phyloP scores from a whole-genome alignment of 2,888 invertebrate genomes.

The Shargacucullia verbasci region DNA sequence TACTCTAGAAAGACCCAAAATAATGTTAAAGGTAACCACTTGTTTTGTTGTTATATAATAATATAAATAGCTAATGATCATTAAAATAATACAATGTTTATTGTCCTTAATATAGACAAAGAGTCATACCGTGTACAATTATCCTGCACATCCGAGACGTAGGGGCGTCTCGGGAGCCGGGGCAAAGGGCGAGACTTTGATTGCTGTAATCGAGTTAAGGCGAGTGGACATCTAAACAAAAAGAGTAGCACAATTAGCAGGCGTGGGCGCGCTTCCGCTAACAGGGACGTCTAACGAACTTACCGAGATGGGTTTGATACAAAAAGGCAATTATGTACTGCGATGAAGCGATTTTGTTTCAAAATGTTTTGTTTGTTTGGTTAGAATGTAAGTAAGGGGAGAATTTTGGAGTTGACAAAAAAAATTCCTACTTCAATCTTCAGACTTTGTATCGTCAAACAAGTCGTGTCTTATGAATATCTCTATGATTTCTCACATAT shows the following conservation, averaged over 20 bases:
- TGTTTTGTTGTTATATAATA: too few species aligned
- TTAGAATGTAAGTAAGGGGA: conserved; percentile 5
- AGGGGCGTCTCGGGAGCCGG: conserved; percentile 68
- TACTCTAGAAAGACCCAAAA: too few species aligned
- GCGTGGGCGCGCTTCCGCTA: conserved; percentile 82
- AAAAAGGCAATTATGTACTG: conserved; percentile 57
- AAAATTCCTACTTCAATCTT: neutral
- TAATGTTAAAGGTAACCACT: too few species aligned
- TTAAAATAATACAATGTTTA: conserved; percentile 28
- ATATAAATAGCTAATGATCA: neutral
- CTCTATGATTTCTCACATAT: conserved; percentile 23
- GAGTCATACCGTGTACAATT: conserved; percentile 57
- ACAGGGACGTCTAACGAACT: conserved; percentile 70
- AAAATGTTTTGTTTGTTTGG: conserved; percentile 20
- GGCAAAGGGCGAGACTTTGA: conserved; percentile 84
- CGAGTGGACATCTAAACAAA: conserved; percentile 82
- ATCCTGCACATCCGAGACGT: conserved; percentile 63
- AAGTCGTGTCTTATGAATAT: neutral
- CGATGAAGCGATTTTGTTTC: conserved; percentile 41
- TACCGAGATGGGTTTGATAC: conserved; percentile 53
- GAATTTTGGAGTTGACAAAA: neutral
- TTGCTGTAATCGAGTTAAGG: conserved; percentile 86
- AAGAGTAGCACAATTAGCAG: conserved; percentile 83
- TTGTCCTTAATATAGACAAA: conserved; percentile 45
- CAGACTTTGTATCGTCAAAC: neutral